phyloP scores from a whole-genome alignment of 2,888 invertebrate genomes.

The Erynnis tages region DNA sequence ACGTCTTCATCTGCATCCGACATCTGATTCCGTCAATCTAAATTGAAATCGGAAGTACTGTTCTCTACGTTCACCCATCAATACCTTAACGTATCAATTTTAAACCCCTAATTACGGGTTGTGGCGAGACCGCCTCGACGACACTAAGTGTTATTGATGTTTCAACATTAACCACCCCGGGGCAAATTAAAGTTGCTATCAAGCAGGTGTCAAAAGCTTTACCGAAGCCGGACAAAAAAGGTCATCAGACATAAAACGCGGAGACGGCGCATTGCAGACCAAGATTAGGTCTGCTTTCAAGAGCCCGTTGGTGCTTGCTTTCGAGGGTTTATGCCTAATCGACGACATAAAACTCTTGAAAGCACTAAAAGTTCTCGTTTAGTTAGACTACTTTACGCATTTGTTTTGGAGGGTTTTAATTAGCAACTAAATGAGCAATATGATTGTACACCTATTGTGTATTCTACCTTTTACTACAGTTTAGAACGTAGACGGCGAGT shows the following conservation, averaged over 20 bases:
- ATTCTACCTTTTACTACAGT: too few species aligned
- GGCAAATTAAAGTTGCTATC: slow-evolving; percentile 67
- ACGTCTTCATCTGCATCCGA: slow-evolving; percentile 19
- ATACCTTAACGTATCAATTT: slow-evolving; percentile 66
- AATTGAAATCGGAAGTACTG: slow-evolving; percentile 37
- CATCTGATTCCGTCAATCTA: slow-evolving; percentile 31
- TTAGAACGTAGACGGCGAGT: too few species aligned
- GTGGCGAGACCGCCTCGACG: slow-evolving; percentile 48
- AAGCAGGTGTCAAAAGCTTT: slow-evolving; percentile 76
- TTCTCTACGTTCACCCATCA: slow-evolving; percentile 25
- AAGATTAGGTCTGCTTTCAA: slow-evolving; percentile 42
- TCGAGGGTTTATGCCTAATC: slow-evolving; percentile 11
- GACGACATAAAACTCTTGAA: not conserved
- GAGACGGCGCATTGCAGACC: slow-evolving; percentile 49
- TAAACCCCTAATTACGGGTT: slow-evolving; percentile 59
- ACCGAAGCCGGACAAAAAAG: slow-evolving; percentile 71
- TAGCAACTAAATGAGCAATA: too few species aligned
- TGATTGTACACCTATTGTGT: too few species aligned
- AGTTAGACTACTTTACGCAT: too few species aligned
- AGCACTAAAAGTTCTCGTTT: too few species aligned
- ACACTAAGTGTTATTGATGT: slow-evolving; percentile 71
- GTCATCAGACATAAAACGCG: slow-evolving; percentile 67
- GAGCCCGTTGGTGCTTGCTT: too few species aligned
- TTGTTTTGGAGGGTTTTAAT: too few species aligned
- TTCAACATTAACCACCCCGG: slow-evolving; percentile 56